These are phyloP conservation scores for Acanthosepion lycidas DNA, from an alignment of 2,888 invertebrate species.

Conservation along the genomic window DNA sequence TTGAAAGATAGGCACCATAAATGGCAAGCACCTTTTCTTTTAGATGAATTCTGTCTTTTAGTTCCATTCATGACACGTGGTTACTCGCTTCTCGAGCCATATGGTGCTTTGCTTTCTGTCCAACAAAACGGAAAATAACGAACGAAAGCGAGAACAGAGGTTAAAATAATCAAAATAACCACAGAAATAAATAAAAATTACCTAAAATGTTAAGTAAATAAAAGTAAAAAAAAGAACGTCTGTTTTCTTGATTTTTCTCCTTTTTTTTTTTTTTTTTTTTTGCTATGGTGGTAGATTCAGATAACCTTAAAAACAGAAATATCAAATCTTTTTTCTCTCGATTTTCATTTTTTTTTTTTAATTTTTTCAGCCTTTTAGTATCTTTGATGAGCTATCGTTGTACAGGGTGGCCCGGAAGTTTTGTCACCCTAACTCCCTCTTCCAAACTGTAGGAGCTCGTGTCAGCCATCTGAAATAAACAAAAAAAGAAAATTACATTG, in stretches of 20 bases:
- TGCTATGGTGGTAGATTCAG: neutral
- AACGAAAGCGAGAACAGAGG: neutral
- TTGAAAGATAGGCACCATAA: too few relatives aligned
- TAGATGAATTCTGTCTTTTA: neutral
- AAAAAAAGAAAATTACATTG: too few relatives aligned
- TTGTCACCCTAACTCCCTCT: too few relatives aligned
- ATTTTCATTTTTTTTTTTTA: neutral
- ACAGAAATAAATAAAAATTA: neutral
- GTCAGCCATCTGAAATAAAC: too few relatives aligned
- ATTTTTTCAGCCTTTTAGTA: neutral
- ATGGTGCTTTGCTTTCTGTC: neutral
- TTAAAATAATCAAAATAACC: neutral
- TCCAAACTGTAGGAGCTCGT: too few relatives aligned
- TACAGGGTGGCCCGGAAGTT: neutral
- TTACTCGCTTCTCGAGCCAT: neutral
- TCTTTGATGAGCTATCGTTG: neutral
- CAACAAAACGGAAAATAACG: neutral
- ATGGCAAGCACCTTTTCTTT: neutral
- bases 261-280: neutral
- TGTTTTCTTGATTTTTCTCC: too few relatives aligned
- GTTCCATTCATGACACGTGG: neutral
- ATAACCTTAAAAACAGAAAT: neutral
- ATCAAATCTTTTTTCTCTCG: too few relatives aligned
- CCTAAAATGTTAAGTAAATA: conserved; percentile 17
- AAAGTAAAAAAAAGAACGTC: neutral